phyloP scores from a whole-genome alignment of 2,113 vertebrate species.

The Ariopsis seemanni region DNA sequence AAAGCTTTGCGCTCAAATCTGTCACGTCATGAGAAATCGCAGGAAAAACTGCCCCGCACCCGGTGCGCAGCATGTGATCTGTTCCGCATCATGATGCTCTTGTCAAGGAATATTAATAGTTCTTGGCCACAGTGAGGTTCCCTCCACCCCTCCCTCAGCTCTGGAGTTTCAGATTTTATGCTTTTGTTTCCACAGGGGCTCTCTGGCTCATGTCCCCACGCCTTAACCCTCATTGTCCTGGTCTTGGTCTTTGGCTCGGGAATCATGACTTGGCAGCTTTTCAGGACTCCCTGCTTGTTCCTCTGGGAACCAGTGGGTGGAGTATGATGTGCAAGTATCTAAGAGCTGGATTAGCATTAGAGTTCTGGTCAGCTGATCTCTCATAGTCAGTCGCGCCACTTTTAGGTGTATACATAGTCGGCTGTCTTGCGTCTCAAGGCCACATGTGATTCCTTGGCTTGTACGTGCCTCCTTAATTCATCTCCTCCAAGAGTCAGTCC shows the following conservation, averaged over 20 bases:
- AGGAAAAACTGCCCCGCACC: constrained; percentile 26
- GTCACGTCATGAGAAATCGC: constrained; percentile 15
- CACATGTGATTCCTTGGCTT: not conserved
- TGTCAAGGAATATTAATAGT: constrained; percentile 46
- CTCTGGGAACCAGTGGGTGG: constrained; percentile 15
- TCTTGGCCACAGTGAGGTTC: constrained; percentile 19
- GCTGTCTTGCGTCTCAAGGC: not conserved
- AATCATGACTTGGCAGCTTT: constrained; percentile 64
- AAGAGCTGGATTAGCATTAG: not conserved
- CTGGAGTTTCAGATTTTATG: constrained; percentile 56
- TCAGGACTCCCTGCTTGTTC: constrained; percentile 47
- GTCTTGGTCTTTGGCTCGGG: constrained; percentile 63
- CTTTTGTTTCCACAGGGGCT: constrained; percentile 60
- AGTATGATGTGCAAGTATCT: not conserved
- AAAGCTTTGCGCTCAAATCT: not conserved
- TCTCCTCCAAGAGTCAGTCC: not conserved
- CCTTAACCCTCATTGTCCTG: constrained; percentile 46
- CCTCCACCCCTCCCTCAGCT: constrained; percentile 16
- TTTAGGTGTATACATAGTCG: not conserved
- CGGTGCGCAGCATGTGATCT: not conserved
- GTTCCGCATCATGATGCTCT: constrained; percentile 23
- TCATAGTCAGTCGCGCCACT: not conserved
- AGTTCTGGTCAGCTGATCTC: constrained; percentile 7
- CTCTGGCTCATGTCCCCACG: constrained; percentile 58
- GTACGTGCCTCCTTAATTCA: not conserved